Evolutionary conservation across 2,888 invertebrate species (phyloP), one percentile per base, ranked within the genome.

Genomic region (Morpho helenor): DNA sequence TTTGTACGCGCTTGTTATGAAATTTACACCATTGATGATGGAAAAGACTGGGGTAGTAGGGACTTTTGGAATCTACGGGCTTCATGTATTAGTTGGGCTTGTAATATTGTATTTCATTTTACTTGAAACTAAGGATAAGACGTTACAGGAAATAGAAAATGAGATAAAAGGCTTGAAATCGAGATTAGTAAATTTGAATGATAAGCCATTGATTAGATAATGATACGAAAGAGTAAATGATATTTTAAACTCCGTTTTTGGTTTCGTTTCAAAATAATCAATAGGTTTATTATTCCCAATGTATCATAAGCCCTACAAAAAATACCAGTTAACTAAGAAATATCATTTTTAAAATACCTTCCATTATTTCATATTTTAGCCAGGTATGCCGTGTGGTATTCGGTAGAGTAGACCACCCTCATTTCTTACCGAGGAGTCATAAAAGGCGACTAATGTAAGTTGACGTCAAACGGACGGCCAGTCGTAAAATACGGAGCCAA

Each of bases 111-210:
- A 69, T 60, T 73, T 64, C 49, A 61, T 75, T 42, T 42, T 80
- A 23, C 75, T 75, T 9, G 80, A 80, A 64, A 80, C 80, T 2
- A 80, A 79, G 57, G 74, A 76, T 51, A 77, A 66, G 57, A 72
- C 74, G 0, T 62, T 80, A 42, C 74, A 75, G 55, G 72, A 78
- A 16, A 77, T 80, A 45, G 79, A 79, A 61, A 66, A 74, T 63
- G 71, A 73, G 52, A 66, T 80, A 8, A 52, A 3, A 68, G 66
- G 61, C 64, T 42, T 53, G 10, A 51, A 51, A 43, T 7, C 8
- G 2, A n/a, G 3, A 31, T 51, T 16, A 44, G 2, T 44, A 51
- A 22, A 31, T 52, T 44, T 52, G 23, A 52, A 50, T 31, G 51
- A 44, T 8, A 52, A 52, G n/a, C 44, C 51, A 31, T 9, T 52